phyloP scores from a whole-genome alignment of 2,888 invertebrate species.

The Agapostemon virescens region DNA sequence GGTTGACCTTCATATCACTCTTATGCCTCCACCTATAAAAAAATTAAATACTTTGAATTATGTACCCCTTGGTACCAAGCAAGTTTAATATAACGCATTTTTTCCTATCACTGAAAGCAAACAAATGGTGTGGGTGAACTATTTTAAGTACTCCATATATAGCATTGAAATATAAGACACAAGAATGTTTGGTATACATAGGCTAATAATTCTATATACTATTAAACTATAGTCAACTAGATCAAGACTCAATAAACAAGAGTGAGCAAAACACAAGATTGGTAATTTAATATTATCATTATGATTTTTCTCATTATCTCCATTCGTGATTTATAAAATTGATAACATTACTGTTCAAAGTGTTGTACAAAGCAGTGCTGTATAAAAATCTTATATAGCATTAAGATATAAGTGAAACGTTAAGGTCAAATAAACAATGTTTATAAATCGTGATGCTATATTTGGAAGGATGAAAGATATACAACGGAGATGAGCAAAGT shows the following conservation, averaged over 20 bases:
- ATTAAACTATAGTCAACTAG: background rate
- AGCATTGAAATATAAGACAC: background rate
- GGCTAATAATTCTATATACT: background rate
- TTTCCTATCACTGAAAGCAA: too few relatives aligned
- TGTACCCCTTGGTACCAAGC: too few relatives aligned
- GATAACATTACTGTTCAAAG: background rate
- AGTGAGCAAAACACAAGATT: background rate
- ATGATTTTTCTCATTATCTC: background rate
- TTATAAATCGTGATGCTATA: constrained; percentile 1
- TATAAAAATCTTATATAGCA: background rate
- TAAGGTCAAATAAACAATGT: background rate
- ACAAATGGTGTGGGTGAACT: too few relatives aligned
- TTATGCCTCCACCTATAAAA: too few relatives aligned
- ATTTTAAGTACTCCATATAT: too few relatives aligned
- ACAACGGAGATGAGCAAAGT: constrained; percentile 2
- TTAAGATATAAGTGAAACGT: background rate
- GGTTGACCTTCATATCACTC: too few relatives aligned
- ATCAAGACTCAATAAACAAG: background rate
- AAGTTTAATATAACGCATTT: too few relatives aligned
- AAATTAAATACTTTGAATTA: too few relatives aligned
- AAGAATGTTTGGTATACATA: background rate
- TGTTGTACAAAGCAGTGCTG: background rate
- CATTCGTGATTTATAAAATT: background rate
- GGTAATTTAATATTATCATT: background rate
- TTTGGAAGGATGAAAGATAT: constrained; percentile 2